A percentile compares a stretch with the other conserved stretches of the same genome.
These are phyloP conservation scores for Piscicola geometra DNA, from an alignment of 2,888 invertebrate genomes.

Conservation along the genomic window DNA sequence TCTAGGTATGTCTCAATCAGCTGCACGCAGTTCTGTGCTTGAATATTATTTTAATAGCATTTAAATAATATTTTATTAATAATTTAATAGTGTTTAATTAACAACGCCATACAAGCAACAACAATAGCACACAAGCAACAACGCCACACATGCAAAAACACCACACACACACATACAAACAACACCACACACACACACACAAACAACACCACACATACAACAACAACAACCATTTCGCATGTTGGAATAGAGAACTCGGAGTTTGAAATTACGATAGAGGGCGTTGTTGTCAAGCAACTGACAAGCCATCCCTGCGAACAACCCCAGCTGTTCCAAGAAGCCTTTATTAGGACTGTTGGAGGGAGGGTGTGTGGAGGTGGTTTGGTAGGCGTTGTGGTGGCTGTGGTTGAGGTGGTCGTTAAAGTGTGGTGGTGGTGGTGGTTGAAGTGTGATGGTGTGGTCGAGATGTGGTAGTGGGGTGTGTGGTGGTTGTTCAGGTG, in stretches of 20 bases:
- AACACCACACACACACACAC: too few species aligned
- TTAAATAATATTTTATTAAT: too few species aligned
- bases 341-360: slow-evolving; percentile 51
- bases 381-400: too few species aligned
- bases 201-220: too few species aligned
- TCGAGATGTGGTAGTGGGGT: too few species aligned
- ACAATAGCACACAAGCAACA: too few species aligned
- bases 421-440: background rate
- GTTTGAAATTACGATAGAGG: background rate
- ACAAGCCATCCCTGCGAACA: slow-evolving; percentile 52
- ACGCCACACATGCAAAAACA: too few species aligned
- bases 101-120: too few species aligned
- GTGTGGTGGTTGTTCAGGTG: too few species aligned
- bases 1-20: background rate
- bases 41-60: background rate
- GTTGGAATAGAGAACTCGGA: background rate
- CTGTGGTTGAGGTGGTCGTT: background rate
- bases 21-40: background rate
- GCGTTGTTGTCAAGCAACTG: slow-evolving; percentile 43
- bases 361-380: too few species aligned
- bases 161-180: too few species aligned
- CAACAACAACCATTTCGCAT: background rate
- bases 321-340: slow-evolving; percentile 49
- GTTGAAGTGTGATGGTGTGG: background rate
- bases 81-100: too few species aligned